Percentiles rank a stretch among this genome's conserved stretches.
Conservation (phyloP, 2,797 vertebrate genomes). For the Scolopax bukidnonensis region DNA sequence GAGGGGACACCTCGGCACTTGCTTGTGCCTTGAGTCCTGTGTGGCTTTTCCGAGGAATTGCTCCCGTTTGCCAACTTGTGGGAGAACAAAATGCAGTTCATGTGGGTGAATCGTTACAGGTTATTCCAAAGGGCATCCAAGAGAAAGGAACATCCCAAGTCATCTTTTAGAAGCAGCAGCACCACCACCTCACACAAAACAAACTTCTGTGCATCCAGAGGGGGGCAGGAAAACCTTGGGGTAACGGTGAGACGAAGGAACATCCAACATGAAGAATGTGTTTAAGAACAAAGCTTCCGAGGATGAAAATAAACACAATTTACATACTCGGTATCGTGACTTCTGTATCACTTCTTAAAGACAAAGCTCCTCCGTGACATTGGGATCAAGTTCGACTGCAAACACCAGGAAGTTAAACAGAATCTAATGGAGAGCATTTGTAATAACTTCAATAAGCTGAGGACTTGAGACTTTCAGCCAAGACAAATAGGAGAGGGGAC, state of each 20-base stretch:
- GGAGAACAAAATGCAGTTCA: neutral
- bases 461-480: slow-evolving; percentile 77
- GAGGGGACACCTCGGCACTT: neutral
- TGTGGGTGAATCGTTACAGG: neutral
- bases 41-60: neutral
- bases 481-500: slow-evolving; percentile 81
- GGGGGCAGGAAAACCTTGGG: neutral
- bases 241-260: accelerated
- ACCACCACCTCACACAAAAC: neutral
- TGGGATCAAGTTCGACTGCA: slow-evolving; percentile 47
- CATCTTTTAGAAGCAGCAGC: neutral
- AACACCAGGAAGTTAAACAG: slow-evolving; percentile 80
- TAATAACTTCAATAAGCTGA: slow-evolving; percentile 81
- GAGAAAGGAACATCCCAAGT: neutral
- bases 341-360: slow-evolving; percentile 49
- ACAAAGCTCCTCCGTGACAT: slow-evolving; percentile 64
- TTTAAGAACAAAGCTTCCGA: neutral
- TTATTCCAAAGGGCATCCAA: neutral
- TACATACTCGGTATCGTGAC: neutral
- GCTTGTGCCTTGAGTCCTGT: accelerated
- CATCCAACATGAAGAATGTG: neutral
- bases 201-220: neutral
- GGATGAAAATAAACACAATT: neutral
- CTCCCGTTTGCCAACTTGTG: neutral
- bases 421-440: slow-evolving; percentile 78